Base-by-base conservation (phyloP, 1,140 invertebrate species). In the Musca domestica region DNA sequence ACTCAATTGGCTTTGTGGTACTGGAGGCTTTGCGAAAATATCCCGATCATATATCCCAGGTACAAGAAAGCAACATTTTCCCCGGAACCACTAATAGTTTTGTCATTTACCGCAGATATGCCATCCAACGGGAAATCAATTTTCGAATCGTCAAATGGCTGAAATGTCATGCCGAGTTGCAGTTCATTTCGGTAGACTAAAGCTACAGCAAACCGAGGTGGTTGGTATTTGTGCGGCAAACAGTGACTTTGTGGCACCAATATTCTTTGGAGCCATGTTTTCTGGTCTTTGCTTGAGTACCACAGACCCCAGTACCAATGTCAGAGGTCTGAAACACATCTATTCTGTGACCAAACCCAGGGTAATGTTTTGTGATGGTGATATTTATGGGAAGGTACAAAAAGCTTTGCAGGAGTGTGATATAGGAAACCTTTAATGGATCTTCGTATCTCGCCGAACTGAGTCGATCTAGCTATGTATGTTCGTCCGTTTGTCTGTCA, bases 281-380 rank as follows among this genome's bases (percentile, higher is more conserved):
- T n/a, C n/a, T n/a, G n/a, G n/a, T n/a, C n/a, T n/a, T n/a, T n/a
- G n/a, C n/a, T n/a, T n/a, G n/a, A n/a, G n/a, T n/a, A n/a, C n/a
- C n/a, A n/a, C n/a, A n/a, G n/a, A n/a, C n/a, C n/a, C n/a, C n/a
- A n/a, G n/a, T n/a, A n/a, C n/a, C n/a, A n/a, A n/a, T n/a, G n/a
- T n/a, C n/a, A n/a, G n/a, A 49, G 64, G 22, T 15, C n/a, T 66
- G 15, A 52, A 49, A 25, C 64, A 66, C 20, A 49, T 66, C 30
- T 66, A 66, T 27, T 23, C 46, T 14, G 65, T 71, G 0, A 75
- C 71, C n/a, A 71, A 64, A n/a, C 74, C 74, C 0, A 67, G 64
- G 27, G 1, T 76, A 0, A 67, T 76, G 12, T 74, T 76, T 52
- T 76, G 74, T 34, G n/a, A n/a, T n/a, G n/a, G n/a, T n/a, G n/a